A percentile compares a stretch with the other conserved stretches of the same genome.
Conservation (phyloP, 2,888 invertebrate species). For the Liodrosophila aerea region DNA sequence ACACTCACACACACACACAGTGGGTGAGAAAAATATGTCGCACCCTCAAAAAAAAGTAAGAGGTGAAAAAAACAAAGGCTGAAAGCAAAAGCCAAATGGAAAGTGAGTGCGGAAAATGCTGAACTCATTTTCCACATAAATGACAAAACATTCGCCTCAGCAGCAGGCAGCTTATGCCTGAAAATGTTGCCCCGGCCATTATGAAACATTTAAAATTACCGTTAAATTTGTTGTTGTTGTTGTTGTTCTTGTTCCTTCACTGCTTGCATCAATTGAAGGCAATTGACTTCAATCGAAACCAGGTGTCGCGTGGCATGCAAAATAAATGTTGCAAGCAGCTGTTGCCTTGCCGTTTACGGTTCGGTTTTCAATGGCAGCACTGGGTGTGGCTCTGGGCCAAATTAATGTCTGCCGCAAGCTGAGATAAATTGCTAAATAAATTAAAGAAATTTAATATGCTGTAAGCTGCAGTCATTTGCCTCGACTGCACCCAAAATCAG, state of each 20-base stretch:
- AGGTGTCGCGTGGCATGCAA: no score
- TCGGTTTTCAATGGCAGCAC: constrained; percentile 34
- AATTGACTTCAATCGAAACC: no score
- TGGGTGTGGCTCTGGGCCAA: constrained; percentile 45
- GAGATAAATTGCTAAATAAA: constrained; percentile 53
- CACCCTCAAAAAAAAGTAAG: constrained; percentile 17
- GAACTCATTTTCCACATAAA: no score
- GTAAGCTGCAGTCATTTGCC: constrained; percentile 14
- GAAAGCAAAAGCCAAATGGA: constrained; percentile 12
- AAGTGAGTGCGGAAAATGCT: neutral
- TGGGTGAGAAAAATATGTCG: constrained; percentile 38
- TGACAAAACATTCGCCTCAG: no score
- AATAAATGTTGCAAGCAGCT: no score
- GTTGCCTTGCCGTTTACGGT: neutral
- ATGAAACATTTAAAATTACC: no score
- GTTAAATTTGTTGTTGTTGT: constrained; percentile 22
- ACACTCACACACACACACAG: constrained; percentile 22
- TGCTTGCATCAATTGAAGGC: no score
- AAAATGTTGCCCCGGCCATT: constrained; percentile 9
- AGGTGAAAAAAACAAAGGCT: constrained; percentile 4
- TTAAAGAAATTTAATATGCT: constrained; percentile 18
- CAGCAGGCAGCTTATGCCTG: neutral
- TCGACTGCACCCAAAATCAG: constrained; percentile 41
- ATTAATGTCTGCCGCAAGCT: constrained; percentile 34
- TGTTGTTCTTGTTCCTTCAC: no score